Evolutionary conservation across 1,140 invertebrate species (phyloP).

Genomic region (Meloidogyne hapla): DNA sequence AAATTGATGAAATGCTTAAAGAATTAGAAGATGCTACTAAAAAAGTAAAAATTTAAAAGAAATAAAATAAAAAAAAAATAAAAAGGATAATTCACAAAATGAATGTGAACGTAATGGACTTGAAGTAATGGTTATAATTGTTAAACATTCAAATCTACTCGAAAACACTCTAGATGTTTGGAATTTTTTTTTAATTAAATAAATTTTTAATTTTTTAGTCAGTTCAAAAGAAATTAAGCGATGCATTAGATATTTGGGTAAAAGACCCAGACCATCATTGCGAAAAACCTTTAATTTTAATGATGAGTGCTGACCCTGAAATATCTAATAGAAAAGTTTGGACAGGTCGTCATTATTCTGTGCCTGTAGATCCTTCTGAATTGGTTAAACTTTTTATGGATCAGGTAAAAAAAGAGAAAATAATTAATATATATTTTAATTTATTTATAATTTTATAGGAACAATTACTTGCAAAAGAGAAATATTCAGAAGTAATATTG

Average conservation of each 20-base stretch:
- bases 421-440: neutral
- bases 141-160: conserved; percentile 13
- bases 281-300: conserved; percentile 19
- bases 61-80: neutral
- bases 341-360: conserved; percentile 17
- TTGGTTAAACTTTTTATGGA: conserved; percentile 27
- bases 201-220: neutral
- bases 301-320: conserved; percentile 17
- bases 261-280: conserved; percentile 11
- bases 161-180: conserved; percentile 2
- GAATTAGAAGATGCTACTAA: conserved; percentile 13
- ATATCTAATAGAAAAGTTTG: conserved; percentile 18
- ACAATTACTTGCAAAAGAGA: conserved; percentile 5
- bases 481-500: conserved; percentile 19
- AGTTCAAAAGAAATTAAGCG: conserved; percentile 22
- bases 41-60: neutral
- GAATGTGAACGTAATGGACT: conserved; percentile 21
- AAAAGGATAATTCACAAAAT: conserved; percentile 12
- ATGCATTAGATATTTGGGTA: conserved; percentile 15
- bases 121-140: conserved; percentile 23
- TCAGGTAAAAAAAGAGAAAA: conserved; percentile 1
- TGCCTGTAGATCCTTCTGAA: conserved; percentile 3
- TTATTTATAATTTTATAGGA: neutral
- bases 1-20: conserved; percentile 25
- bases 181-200: neutral